Evolutionary conservation across 2,797 vertebrate species (phyloP).

Genomic region (Thalassophryne amazonica): DNA sequence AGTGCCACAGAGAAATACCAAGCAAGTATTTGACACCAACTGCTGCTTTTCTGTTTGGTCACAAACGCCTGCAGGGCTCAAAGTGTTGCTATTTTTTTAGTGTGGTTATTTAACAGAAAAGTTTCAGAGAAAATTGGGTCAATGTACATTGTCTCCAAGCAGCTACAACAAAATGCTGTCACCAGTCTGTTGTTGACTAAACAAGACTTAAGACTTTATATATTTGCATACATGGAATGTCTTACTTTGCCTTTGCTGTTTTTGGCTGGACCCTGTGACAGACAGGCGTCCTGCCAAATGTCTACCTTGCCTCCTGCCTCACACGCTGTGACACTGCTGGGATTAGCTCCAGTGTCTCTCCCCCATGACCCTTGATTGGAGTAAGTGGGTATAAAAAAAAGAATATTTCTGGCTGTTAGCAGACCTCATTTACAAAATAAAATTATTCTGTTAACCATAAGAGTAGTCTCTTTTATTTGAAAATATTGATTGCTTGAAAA

Average conservation of each 20-base stretch:
- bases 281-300: too few species aligned
- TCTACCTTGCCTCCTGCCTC: too few species aligned
- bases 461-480: slow-evolving; percentile 20
- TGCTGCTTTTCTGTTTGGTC: slow-evolving; percentile 44
- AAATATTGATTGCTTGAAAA: slow-evolving; percentile 33
- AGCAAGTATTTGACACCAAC: slow-evolving; percentile 48
- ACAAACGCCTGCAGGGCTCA: slow-evolving; percentile 46
- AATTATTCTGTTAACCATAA: not conserved
- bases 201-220: slow-evolving; percentile 10
- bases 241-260: slow-evolving; percentile 1
- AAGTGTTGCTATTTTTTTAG: slow-evolving; percentile 29
- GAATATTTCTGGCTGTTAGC: slow-evolving; percentile 14
- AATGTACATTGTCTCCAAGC: slow-evolving; percentile 53
- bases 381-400: too few species aligned
- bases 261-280: too few species aligned
- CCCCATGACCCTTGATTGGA: too few species aligned
- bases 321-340: too few species aligned
- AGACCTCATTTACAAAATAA: slow-evolving; percentile 1
- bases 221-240: slow-evolving; percentile 24
- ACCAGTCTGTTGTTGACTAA: slow-evolving; percentile 10
- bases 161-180: slow-evolving; percentile 36
- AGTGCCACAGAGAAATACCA: slow-evolving; percentile 26
- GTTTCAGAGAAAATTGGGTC: slow-evolving; percentile 60
- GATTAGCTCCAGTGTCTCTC: too few species aligned
- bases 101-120: slow-evolving; percentile 60